Evolutionary conservation across 92 coral and sea anemone species (phyloP).

Genomic region (Ricordea florida): DNA sequence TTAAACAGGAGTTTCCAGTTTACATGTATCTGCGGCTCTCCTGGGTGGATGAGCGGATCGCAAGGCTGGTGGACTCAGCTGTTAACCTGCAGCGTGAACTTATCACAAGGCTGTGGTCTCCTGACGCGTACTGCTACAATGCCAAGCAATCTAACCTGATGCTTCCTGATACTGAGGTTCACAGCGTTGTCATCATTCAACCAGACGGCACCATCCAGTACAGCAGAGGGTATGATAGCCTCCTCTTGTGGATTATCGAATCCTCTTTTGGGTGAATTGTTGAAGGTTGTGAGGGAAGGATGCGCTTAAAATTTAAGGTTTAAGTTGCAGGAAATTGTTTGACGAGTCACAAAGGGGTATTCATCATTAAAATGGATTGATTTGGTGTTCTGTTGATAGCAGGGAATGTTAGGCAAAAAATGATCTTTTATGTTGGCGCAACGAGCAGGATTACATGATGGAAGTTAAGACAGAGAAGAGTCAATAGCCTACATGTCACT

Average conservation of each 20-base stretch:
- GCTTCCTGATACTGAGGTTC: conserved; percentile 74
- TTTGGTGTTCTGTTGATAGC: too few species aligned
- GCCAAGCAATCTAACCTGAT: conserved; percentile 84
- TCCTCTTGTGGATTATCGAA: neutral
- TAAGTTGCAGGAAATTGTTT: too few species aligned
- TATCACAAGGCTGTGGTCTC: conserved; percentile 75
- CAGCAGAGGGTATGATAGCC: conserved; percentile 83
- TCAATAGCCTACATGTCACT: too few species aligned
- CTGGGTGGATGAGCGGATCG: conserved; percentile 83
- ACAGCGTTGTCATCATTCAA: conserved; percentile 66
- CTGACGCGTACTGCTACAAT: conserved; percentile 82
- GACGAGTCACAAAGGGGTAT: too few species aligned
- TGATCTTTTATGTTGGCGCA: too few species aligned
- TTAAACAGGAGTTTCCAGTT: conserved; percentile 89
- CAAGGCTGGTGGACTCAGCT: conserved; percentile 46
- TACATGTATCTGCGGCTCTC: conserved; percentile 73
- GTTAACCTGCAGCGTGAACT: conserved; percentile 67
- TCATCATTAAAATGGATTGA: too few species aligned
- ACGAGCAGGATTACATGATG: too few species aligned
- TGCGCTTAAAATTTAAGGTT: too few species aligned
- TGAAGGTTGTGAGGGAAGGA: too few species aligned
- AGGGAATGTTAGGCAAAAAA: too few species aligned
- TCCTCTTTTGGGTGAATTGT: neutral
- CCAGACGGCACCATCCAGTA: conserved; percentile 67
- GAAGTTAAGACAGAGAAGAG: too few species aligned